Conservation (phyloP, 2,888 invertebrate species). For the Cantharis lateralis region DNA sequence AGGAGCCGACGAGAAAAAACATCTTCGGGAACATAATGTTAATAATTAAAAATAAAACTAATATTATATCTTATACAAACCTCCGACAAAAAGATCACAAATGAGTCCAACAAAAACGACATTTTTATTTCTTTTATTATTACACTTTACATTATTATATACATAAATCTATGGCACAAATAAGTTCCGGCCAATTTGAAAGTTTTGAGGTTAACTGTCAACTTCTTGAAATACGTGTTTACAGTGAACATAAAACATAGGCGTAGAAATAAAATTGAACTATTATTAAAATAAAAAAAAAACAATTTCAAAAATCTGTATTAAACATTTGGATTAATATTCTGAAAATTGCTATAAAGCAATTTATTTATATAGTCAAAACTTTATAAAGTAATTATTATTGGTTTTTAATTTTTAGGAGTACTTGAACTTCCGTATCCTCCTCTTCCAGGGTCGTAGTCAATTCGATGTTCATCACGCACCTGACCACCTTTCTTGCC, state of each 20-base stretch:
- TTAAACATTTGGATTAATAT: no score
- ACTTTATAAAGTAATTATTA: no score
- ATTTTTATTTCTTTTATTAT: slow-evolving; percentile 56
- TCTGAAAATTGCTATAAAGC: no score
- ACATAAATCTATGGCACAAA: neutral
- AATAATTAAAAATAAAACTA: neutral
- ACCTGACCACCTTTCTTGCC: slow-evolving; percentile 99
- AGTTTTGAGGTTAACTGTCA: neutral
- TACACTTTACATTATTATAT: neutral
- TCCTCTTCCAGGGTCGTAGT: slow-evolving; percentile 94
- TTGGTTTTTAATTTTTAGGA: no score
- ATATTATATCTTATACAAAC: neutral
- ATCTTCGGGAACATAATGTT: slow-evolving; percentile 64
- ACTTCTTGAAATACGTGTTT: neutral
- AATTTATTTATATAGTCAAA: no score
- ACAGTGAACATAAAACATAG: neutral
- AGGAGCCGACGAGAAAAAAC: slow-evolving; percentile 94
- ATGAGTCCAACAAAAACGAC: slow-evolving; percentile 70
- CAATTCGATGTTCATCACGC: slow-evolving; percentile 96
- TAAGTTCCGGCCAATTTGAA: neutral
- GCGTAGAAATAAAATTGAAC: neutral
- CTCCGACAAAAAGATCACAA: slow-evolving; percentile 25
- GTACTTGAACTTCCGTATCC: slow-evolving; percentile 74
- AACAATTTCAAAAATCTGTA: no score
- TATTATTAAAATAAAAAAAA: no score